Evolutionary conservation across 92 coral and sea anemone genomes (phyloP).

Genomic region (Zoanthus sociatus): DNA sequence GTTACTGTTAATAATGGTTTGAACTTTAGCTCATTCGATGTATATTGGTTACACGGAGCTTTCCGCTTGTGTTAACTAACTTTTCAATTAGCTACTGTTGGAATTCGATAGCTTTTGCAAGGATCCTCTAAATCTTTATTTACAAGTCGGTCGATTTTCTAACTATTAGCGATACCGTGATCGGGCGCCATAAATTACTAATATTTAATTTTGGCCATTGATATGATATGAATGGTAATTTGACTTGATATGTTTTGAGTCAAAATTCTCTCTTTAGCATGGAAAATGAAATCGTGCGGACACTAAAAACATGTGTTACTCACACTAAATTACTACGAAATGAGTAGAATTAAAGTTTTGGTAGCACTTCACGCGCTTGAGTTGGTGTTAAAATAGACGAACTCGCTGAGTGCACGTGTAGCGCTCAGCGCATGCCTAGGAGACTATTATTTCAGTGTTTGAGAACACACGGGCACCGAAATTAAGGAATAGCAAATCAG

Average conservation of each 20-base stretch:
- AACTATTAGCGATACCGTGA: constrained; percentile 32
- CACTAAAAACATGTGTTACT: not conserved
- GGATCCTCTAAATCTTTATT: constrained; percentile 13
- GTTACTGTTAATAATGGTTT: not conserved
- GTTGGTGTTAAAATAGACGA: constrained; percentile 1
- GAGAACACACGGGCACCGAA: constrained; percentile 12
- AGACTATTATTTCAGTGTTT: constrained; percentile 39
- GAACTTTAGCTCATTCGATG: constrained; percentile 2
- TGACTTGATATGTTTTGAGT: not conserved
- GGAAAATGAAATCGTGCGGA: not conserved
- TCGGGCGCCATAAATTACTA: constrained; percentile 28
- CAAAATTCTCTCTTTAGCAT: not conserved
- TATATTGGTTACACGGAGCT: not conserved
- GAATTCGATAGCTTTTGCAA: not conserved
- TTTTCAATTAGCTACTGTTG: not conserved
- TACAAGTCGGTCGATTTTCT: not conserved
- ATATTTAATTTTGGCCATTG: constrained; percentile 23
- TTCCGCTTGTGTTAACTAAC: not conserved
- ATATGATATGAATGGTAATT: constrained; percentile 24
- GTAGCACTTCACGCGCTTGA: not conserved
- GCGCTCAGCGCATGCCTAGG: constrained; percentile 51
- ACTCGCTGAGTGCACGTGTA: constrained; percentile 45
- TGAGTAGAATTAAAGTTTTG: not conserved
- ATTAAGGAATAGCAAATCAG: constrained; percentile 5
- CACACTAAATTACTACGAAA: constrained; percentile 10